Evolutionary conservation across 2,797 vertebrate genomes (phyloP).

Genomic region (Pteropus rufus): DNA sequence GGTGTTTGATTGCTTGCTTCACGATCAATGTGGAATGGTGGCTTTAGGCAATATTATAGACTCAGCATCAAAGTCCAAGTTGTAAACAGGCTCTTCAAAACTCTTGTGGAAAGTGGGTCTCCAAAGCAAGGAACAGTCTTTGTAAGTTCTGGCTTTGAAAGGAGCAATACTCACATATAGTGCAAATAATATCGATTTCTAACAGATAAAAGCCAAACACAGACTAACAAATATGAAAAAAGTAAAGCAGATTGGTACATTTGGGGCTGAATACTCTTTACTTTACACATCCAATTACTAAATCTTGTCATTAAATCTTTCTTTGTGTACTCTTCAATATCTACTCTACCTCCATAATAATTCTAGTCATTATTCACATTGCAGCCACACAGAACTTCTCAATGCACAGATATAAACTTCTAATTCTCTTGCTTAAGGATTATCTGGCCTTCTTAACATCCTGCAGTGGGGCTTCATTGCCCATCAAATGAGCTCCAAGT

Average conservation of each 20-base stretch:
- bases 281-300: background rate
- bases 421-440: background rate
- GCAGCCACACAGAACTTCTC: background rate
- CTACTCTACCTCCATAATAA: background rate
- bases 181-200: background rate
- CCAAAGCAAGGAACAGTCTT: background rate
- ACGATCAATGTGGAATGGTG: background rate
- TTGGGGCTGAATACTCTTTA: background rate
- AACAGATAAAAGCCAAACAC: background rate
- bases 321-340: background rate
- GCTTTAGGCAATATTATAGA: background rate
- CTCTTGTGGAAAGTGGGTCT: background rate
- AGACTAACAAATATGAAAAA: background rate
- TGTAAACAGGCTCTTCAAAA: slow-evolving; percentile 12
- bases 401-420: background rate
- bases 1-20: background rate
- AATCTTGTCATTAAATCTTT: background rate
- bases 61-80: background rate
- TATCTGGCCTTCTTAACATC: background rate
- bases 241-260: background rate
- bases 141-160: background rate
- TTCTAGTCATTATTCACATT: background rate
- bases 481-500: background rate
- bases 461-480: background rate
- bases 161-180: background rate